Evolutionary conservation across 2,888 invertebrate species (phyloP).

Genomic region (Mimas tiliae): DNA sequence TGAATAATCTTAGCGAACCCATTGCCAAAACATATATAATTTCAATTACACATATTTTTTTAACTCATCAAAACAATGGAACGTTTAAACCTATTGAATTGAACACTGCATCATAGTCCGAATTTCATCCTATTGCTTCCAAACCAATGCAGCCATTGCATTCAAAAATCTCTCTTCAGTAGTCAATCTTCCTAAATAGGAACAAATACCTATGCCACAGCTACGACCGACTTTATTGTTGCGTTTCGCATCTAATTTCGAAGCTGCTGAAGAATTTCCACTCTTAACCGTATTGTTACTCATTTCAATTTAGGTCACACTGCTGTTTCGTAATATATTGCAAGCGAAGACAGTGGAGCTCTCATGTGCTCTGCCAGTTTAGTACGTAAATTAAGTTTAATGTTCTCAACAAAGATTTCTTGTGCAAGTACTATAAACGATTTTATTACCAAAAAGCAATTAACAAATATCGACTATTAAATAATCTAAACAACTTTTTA

Average conservation of each 20-base stretch:
- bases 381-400: constrained; percentile 49
- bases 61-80: too few relatives aligned
- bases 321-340: constrained; percentile 20
- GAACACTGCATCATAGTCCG: not conserved
- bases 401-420: constrained; percentile 45
- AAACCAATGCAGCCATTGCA: constrained; percentile 10
- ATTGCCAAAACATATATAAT: too few relatives aligned
- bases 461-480: constrained; percentile 34
- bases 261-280: not conserved
- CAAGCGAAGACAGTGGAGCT: constrained; percentile 26
- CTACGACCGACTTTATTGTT: constrained; percentile 16
- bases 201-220: constrained; percentile 19
- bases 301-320: not conserved
- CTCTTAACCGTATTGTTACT: not conserved
- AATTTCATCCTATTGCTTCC: not conserved
- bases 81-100: too few relatives aligned
- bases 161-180: constrained; percentile 2
- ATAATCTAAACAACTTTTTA: constrained; percentile 14
- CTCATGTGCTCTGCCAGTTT: constrained; percentile 31
- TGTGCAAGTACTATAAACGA: constrained; percentile 37
- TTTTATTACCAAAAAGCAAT: constrained; percentile 42
- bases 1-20: too few relatives aligned
- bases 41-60: too few relatives aligned
- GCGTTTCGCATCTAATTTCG: constrained; percentile 18
- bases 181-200: constrained; percentile 18